Conservation (phyloP, 37 sponge, comb jelly and placozoan genomes). For the Beroe forskalii region DNA sequence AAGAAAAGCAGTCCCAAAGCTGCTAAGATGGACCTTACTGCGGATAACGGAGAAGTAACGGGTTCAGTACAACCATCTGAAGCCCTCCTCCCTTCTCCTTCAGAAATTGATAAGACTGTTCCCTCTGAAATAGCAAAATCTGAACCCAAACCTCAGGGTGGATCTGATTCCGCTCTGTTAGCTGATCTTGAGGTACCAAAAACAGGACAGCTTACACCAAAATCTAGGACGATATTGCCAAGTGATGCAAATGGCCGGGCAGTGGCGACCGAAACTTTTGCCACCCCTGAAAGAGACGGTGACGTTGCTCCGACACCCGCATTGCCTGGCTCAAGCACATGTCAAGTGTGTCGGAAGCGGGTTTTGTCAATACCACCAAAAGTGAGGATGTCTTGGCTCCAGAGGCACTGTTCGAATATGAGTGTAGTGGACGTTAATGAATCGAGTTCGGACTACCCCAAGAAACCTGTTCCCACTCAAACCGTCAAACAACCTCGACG, state of each 20-base stretch:
- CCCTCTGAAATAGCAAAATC: not conserved
- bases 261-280: not conserved
- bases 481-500: not conserved
- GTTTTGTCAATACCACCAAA: no score
- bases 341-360: no score
- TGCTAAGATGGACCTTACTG: not conserved
- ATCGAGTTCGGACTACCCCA: not conserved
- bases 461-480: not conserved
- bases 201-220: no score
- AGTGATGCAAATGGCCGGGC: no score
- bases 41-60: not conserved
- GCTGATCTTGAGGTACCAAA: no score
- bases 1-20: slow-evolving; percentile 24
- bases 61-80: not conserved
- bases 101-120: not conserved
- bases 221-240: no score
- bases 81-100: not conserved
- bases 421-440: not conserved
- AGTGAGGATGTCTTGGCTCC: no score
- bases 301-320: no score
- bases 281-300: not conserved
- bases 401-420: not conserved
- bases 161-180: no score
- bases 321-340: not conserved
- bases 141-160: not conserved